Base-by-base conservation (phyloP, 1,140 invertebrate species). In the Heterodera carotae region DNA sequence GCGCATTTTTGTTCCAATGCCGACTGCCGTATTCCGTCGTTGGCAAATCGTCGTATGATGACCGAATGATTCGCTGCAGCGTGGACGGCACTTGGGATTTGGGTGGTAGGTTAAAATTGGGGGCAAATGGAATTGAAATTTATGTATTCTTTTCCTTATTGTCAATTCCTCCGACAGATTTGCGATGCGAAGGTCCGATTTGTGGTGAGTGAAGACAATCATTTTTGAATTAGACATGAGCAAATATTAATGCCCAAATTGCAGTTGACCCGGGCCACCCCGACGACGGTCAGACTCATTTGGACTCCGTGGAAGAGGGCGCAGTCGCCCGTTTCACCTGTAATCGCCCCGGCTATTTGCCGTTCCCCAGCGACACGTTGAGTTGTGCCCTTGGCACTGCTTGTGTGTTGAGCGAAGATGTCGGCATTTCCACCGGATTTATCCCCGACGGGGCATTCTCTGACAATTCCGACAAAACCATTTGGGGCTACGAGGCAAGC, bases 381-480 rank as follows among this genome's bases (percentile, higher is more conserved):
- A 93, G 92, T 29, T 98, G 96, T 88, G 91, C 94, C 2, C 89
- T 94, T 77, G 93, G 96, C 88, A 94, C 95, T 0, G 94, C 96
- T 89, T 98, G 95, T 88, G 93, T 93, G 89, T 92, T 97, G 0
- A 93, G 96, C 25, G 93, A 92, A 88, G 95, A 95, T 1, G 89
- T 98, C 62, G 95, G 95, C 66, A 89, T 98, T 48, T 91, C 94
- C 27, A 95, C 94, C 31, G 95, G 95, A 71, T 91, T 90, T 83
- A 96, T 98, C 81, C 94, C 95, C 0, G 94, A 97, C 87, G 93
- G 93, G 15, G 94, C 94, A n/a, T 96, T 98, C 69, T 96, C 97
- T 88, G 94, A 95, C 6, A 97, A 94, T 0, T 94, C 94, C 5
- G 93, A 96, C 89, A 90, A 91, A 87, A 88, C 80, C 10, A 84